Evolutionary conservation across 2,888 invertebrate genomes (phyloP).

Genomic region (Rotaria macrura): DNA sequence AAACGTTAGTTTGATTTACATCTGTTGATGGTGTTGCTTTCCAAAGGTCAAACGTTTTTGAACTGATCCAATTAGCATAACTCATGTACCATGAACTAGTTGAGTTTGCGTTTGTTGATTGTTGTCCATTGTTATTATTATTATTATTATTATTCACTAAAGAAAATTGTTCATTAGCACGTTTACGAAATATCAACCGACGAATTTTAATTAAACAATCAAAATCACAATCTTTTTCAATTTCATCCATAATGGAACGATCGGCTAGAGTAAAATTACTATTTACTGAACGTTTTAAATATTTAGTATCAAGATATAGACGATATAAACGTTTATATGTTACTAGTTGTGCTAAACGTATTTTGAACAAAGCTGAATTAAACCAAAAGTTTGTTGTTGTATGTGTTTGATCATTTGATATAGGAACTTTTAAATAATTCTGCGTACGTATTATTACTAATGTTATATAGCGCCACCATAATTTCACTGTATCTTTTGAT

Average conservation of each 20-base stretch:
- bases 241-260: neutral
- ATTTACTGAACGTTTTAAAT: neutral
- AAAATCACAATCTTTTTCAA: neutral
- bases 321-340: constrained; percentile 15
- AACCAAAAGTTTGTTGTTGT: constrained; percentile 8
- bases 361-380: neutral
- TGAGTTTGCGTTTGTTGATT: neutral
- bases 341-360: neutral
- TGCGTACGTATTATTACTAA: constrained; percentile 9
- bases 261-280: neutral
- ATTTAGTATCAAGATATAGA: constrained; percentile 16
- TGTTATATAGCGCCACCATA: constrained; percentile 13
- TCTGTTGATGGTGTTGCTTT: neutral
- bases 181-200: neutral
- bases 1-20: neutral
- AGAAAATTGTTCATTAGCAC: neutral
- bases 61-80: neutral
- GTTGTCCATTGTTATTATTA: no score
- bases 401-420: neutral
- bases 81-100: neutral
- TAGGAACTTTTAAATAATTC: constrained; percentile 12
- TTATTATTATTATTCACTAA: neutral
- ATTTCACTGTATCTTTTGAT: neutral
- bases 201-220: constrained; percentile 10
- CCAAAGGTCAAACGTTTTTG: constrained; percentile 3